Base-by-base conservation (phyloP, 1,140 invertebrate genomes). In the Meloidogyne hapla region DNA sequence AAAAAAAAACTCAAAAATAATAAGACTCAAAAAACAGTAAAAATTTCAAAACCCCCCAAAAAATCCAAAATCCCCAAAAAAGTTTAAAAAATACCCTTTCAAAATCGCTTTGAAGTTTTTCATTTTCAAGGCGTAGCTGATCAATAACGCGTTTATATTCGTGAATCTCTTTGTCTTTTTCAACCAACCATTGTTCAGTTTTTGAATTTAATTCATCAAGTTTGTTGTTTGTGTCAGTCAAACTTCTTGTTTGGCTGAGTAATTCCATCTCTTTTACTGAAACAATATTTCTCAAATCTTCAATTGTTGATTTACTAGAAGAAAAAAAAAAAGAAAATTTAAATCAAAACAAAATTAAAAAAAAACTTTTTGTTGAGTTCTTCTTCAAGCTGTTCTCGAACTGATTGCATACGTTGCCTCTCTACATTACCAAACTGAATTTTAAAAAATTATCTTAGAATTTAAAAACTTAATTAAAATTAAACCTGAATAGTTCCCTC, bases 251-350 rank as follows among this genome's bases (percentile, higher is more conserved):
- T 18, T 77, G 63, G 13, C 78, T 23, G 5, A 77, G 33, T 0
- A 77, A 8, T 62, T 77, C 62, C 45, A 66, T 42, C 25, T 77
- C 71, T 15, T 67, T 48, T 13, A 25, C 25, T n/a, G 76, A 74
- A 38, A 77, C 40, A 25, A 15, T 23, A 40, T 77, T 77, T 13
- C 76, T 74, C 76, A 77, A n/a, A 1, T 77, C 71, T 23, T 77
- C 76, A 10, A 77, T 62, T 13, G 26, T 23, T 26, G 3, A 15
- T 38, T 78, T 77, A 23, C 75, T 77, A 23, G 26, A 69, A 23
- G 28, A 42, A 6, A 15, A 40, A 15, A n/a, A 10, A 56, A n/a
- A 0, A 18, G 6, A 25, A 13, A 8, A n/a, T 28, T 4, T 18
- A 26, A 26, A 3, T 21, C 2, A 28, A 65, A 65, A n/a, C n/a